Evolutionary conservation across 23 tunicate genomes (phyloP), one percentile per base, ranked within the genome.

Genomic region (Trididemnum clinides): DNA sequence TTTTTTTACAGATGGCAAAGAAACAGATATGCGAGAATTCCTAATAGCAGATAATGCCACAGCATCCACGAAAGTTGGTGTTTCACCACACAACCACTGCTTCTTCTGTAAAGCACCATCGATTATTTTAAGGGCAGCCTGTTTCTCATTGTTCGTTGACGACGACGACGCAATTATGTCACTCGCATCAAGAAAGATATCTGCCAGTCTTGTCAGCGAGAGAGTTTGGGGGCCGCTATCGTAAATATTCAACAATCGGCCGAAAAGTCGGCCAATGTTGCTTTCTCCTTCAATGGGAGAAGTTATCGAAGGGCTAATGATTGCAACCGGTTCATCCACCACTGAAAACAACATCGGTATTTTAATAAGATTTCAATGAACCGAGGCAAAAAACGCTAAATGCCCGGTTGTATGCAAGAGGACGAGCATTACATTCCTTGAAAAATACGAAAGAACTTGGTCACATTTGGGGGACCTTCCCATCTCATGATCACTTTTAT

Each of bases 231-330:
- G 34, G 10, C 62, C 63, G 23, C 77, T 35, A 31, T 70, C 87
- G 36, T 83, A 83, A 31, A 29, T 28, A 7, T 64, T 64, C 18
- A 83, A 29, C 7, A 70, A 35, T 10, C 87, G 87, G 1, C 87
- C 87, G 2, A 83, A 31, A 18, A 83, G 19, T 7, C 87, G 87
- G 49, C 80, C 87, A 1, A 83, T 33, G 77, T 83, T 71, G 80
- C 33, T 28, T 71, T 83, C 87, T 15, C 87, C 87, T n/a, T 1
- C 28, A 0, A 83, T 50, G 1, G 87, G 69, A 33, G 51, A 22
- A 32, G 27, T 26, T n/a, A 20, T 15, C 4, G 87, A 70, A 18
- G 87, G 87, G 1, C 33, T n/a, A 2, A 71, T 31, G 12, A 51
- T 29, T 21, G 76, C 87, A 27, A 83, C 44, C 49, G 76, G 50